Evolutionary conservation across 2,888 invertebrate species (phyloP).

Genomic region (Odontocolon sp.): DNA sequence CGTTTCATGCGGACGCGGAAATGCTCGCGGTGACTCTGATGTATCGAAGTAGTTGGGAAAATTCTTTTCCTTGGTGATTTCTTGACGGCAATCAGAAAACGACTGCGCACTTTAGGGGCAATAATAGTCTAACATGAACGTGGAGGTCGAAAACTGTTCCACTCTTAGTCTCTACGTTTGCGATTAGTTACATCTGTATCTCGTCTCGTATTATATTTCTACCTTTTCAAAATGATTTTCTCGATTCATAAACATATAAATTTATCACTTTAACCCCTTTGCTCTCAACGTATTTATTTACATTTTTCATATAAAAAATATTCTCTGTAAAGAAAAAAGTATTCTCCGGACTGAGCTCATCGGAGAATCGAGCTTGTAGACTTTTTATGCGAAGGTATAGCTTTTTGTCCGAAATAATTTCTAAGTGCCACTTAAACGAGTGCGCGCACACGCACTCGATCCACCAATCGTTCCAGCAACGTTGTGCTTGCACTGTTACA

Average conservation of each 20-base stretch:
- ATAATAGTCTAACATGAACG: not conserved
- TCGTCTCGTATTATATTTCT: no score
- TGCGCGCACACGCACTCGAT: conserved; percentile 55
- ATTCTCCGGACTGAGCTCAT: not conserved
- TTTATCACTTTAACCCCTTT: no score
- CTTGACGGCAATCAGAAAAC: conserved; percentile 33
- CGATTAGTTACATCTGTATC: no score
- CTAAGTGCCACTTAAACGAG: conserved; percentile 62
- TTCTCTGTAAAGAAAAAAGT: conserved; percentile 5
- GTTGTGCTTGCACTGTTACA: conserved; percentile 7
- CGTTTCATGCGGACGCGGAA: conserved; percentile 78
- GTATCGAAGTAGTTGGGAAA: conserved; percentile 51
- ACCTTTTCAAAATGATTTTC: no score
- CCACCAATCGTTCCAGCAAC: conserved; percentile 8
- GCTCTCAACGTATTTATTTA: no score
- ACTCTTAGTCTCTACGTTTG: not conserved
- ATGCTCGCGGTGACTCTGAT: conserved; percentile 66
- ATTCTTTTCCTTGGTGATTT: conserved; percentile 55
- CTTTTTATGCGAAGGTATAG: conserved; percentile 54
- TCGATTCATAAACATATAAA: no score
- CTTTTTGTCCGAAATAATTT: conserved; percentile 65
- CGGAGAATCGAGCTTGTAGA: not conserved
- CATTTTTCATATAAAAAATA: no score
- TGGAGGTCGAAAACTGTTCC: not conserved
- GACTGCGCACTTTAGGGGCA: not conserved